Evolutionary conservation across 2,797 vertebrate species (phyloP).

Genomic region (Phylloscopus collybita): DNA sequence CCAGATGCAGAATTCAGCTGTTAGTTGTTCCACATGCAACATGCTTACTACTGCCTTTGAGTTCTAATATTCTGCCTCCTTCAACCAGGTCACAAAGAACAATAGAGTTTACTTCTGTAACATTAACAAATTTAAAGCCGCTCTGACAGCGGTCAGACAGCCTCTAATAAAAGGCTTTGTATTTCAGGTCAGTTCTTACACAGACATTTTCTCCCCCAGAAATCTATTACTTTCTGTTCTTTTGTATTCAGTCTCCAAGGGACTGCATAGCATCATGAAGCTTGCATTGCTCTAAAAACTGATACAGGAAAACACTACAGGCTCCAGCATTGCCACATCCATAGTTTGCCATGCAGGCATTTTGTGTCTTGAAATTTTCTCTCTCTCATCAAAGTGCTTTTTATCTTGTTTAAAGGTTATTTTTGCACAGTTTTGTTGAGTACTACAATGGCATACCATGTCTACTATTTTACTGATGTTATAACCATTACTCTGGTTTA

Average conservation of each 20-base stretch:
- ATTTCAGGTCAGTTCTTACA: not conserved
- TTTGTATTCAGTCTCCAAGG: not conserved
- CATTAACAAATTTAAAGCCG: not conserved
- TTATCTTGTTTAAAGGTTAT: not conserved
- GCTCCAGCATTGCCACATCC: not conserved
- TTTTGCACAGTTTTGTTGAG: not conserved
- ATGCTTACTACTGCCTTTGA: not conserved
- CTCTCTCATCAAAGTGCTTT: not conserved
- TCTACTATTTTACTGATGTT: not conserved
- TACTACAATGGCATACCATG: not conserved
- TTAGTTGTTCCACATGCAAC: constrained; percentile 8
- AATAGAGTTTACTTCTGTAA: not conserved
- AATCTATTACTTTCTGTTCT: not conserved
- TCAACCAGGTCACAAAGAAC: not conserved
- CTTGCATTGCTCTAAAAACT: not conserved
- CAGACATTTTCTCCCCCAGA: not conserved
- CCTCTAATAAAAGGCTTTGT: not conserved
- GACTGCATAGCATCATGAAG: not conserved
- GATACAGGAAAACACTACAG: not conserved
- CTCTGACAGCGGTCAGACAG: not conserved
- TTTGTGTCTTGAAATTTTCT: not conserved
- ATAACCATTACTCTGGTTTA: not conserved
- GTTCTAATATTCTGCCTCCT: not conserved
- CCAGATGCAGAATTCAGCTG: constrained; percentile 9
- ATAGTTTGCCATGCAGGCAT: not conserved